Conservation (phyloP, 2,113 vertebrate genomes). For the Lophochroa leadbeateri region DNA sequence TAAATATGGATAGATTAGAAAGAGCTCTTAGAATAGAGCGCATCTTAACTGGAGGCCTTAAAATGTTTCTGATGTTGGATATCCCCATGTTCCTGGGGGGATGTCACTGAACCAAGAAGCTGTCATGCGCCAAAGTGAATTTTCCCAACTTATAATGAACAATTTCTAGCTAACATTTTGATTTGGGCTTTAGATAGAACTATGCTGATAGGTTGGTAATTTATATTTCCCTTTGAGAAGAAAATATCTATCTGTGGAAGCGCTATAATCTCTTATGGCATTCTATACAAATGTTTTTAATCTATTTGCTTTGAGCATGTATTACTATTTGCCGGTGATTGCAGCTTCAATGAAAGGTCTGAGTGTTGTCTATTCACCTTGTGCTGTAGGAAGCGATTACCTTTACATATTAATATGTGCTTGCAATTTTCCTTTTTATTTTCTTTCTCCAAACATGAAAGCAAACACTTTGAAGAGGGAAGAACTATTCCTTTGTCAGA, state of each 20-base stretch:
- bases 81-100: background rate
- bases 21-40: background rate
- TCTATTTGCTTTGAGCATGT: background rate
- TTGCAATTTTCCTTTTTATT: background rate
- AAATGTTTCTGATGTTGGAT: background rate
- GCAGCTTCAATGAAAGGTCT: background rate
- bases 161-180: background rate
- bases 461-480: background rate
- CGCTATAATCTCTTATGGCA: background rate
- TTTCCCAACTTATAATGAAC: background rate
- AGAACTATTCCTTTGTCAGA: background rate
- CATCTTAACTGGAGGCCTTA: background rate
- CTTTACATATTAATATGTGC: background rate
- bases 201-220: background rate
- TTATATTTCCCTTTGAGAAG: background rate
- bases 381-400: background rate
- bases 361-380: background rate
- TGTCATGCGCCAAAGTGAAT: background rate
- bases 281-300: background rate
- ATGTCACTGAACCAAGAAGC: background rate
- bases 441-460: slow-evolving; percentile 21
- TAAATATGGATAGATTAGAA: background rate
- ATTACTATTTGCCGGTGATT: background rate
- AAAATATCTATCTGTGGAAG: background rate
- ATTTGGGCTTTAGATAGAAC: background rate